Conservation (phyloP, 2,113 vertebrate species). For the Bothrops jararaca region DNA sequence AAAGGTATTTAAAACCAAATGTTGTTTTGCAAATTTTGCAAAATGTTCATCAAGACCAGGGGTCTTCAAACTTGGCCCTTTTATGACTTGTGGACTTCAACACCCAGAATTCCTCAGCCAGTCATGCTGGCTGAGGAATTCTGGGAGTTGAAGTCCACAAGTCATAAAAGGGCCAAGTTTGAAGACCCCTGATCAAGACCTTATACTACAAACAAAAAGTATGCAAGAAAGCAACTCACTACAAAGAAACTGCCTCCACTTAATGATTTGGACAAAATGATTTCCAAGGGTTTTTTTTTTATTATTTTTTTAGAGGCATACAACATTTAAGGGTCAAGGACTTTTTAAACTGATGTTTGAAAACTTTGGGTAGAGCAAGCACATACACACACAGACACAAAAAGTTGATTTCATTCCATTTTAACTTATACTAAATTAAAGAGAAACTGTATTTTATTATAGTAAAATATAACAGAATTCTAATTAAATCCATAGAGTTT, state of each 20-base stretch:
- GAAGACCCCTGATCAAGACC: background rate
- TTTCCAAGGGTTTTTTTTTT: no score
- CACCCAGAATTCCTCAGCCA: no score
- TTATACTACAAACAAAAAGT: background rate
- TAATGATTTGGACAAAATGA: background rate
- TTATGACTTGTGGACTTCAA: no score
- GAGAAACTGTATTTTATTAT: background rate
- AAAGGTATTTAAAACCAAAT: background rate
- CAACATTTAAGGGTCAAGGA: background rate
- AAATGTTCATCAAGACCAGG: background rate
- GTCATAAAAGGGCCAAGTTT: no score
- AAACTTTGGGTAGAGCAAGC: background rate
- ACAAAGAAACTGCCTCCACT: background rate
- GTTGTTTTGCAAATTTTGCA: background rate
- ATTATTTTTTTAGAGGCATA: no score
- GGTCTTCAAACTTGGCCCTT: no score
- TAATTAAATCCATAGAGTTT: background rate
- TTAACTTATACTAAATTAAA: background rate
- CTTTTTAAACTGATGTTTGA: background rate
- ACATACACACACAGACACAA: fast-evolving
- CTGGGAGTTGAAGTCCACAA: no score
- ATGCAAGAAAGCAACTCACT: background rate
- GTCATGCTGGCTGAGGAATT: no score
- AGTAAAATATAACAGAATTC: background rate
- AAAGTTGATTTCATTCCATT: background rate